Percentiles rank a stretch among this genome's conserved stretches.
Evolutionary conservation across 2,888 invertebrate genomes (phyloP).

Genomic region (Drosophila tanythrix): DNA sequence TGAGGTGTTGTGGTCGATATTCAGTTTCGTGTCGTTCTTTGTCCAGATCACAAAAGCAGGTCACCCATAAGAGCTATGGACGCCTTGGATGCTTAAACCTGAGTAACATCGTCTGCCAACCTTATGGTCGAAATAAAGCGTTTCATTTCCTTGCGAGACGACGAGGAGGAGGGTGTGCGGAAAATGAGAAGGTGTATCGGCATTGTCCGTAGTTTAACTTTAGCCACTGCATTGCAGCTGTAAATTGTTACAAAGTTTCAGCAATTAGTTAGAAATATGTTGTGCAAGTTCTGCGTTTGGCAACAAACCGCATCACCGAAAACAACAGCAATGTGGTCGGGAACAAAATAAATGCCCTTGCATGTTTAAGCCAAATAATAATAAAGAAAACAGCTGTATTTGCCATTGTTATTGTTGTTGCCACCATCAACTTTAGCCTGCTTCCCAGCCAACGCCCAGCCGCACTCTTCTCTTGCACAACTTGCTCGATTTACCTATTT

Average conservation of each 20-base stretch:
- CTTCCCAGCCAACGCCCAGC: slow-evolving; percentile 1
- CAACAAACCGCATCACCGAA: slow-evolving; percentile 32
- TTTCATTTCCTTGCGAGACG: slow-evolving; percentile 44
- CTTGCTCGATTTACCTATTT: slow-evolving; percentile 24
- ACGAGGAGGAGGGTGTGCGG: not conserved
- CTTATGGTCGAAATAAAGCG: slow-evolving; percentile 46
- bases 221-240: slow-evolving; percentile 69
- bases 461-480: not conserved
- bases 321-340: slow-evolving; percentile 45
- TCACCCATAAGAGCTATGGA: slow-evolving; percentile 24
- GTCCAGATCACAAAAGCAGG: slow-evolving; percentile 25
- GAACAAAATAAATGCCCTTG: slow-evolving; percentile 67
- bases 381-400: slow-evolving; percentile 56
- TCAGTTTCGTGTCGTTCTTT: slow-evolving; percentile 10
- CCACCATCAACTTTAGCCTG: slow-evolving; percentile 29
- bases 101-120: slow-evolving; percentile 27
- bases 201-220: slow-evolving; percentile 27
- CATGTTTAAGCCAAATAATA: slow-evolving; percentile 72
- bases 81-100: slow-evolving; percentile 39
- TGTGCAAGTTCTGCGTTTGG: slow-evolving; percentile 42
- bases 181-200: slow-evolving; percentile 1
- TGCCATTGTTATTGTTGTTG: slow-evolving; percentile 36
- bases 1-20: slow-evolving; percentile 36
- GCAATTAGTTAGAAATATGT: slow-evolving; percentile 71
- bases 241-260: slow-evolving; percentile 71